Base-by-base conservation (phyloP, 2,888 invertebrate species). In the Blera fallax region DNA sequence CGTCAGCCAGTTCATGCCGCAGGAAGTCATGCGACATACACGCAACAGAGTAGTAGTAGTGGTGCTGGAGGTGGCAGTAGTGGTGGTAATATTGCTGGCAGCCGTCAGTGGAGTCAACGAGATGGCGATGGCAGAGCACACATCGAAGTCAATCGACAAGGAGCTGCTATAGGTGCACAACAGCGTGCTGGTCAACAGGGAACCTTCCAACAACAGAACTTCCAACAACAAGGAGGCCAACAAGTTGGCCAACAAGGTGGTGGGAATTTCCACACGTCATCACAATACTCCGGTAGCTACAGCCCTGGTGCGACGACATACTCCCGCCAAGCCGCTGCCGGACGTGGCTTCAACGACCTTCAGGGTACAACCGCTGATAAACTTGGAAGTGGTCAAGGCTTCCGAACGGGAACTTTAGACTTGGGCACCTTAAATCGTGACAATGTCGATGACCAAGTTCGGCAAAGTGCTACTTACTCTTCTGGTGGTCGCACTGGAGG, bases 361-460 rank as follows among this genome's bases (percentile, higher is more conserved):
- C 81, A 87, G 1, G 88, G 85, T 8, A 83, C 84, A 1, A 77
- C 81, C 43, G 85, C 88, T 0, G 89, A 89, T 7, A 90, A 90
- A 29, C 78, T 87, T 2, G 89, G 88, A 40, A 89, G 89, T 8
- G 88, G 88, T 10, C 90, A 88, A 78, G 90, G 91, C 29, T 92
- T 92, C 85, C 91, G 89, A 21, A 77, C 90, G 1, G 90, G 90
- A 18, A 89, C 90, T 0, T 67, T 92, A 0, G 92, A 92, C 73
- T 79, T 92, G 69, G 91, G 90, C 18, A 87, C 87, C 10, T 45
- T 91, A 0, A 87, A 88, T 56, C 89, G 91, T 0, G 89, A 88
- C 18, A 92, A 91, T 82, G 90, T 91, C 11, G 92, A 92, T 82
- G 90, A 91, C n/a, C 91, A 92, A 80, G 79, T 92, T 32, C 89